These are phyloP conservation scores for Adrianichthys oophorus DNA, from an alignment of 2,797 vertebrate species.

Conservation along the genomic window DNA sequence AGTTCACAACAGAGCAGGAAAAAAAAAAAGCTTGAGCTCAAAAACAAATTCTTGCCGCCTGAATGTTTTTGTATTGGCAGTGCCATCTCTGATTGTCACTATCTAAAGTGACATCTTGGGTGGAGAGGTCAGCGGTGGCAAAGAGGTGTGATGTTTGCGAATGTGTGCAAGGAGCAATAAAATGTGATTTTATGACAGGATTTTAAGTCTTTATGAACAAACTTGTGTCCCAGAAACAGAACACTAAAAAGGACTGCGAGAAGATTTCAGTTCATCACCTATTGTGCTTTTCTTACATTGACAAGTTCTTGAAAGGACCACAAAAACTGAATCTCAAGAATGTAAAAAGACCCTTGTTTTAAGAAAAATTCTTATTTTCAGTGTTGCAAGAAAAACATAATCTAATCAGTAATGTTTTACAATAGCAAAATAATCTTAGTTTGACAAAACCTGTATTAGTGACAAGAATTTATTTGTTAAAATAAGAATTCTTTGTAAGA, in stretches of 20 bases:
- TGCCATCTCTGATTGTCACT: slow-evolving; percentile 58
- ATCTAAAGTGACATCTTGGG: slow-evolving; percentile 66
- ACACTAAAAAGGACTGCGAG: neutral
- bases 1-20: slow-evolving; percentile 20
- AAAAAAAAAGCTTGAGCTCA: slow-evolving; percentile 27
- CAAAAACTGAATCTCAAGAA: too few relatives aligned
- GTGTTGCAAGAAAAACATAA: too few relatives aligned
- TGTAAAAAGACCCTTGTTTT: too few relatives aligned
- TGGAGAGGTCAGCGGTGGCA: slow-evolving; percentile 47
- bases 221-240: neutral
- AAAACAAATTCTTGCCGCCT: slow-evolving; percentile 61
- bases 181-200: slow-evolving; percentile 33
- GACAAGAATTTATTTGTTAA: too few relatives aligned
- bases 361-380: too few relatives aligned
- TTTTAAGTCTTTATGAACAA: slow-evolving; percentile 19
- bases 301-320: too few relatives aligned
- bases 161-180: slow-evolving; percentile 34
- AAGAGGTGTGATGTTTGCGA: slow-evolving; percentile 39
- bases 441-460: too few relatives aligned
- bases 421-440: too few relatives aligned
- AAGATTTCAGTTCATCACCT: too few relatives aligned
- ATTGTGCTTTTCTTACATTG: too few relatives aligned
- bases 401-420: too few relatives aligned
- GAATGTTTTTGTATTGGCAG: slow-evolving; percentile 48
- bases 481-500: too few relatives aligned